Evolutionary conservation across 2,888 invertebrate genomes (phyloP), one percentile per base, ranked within the genome.

Genomic region (Lacanobia wlatinum): DNA sequence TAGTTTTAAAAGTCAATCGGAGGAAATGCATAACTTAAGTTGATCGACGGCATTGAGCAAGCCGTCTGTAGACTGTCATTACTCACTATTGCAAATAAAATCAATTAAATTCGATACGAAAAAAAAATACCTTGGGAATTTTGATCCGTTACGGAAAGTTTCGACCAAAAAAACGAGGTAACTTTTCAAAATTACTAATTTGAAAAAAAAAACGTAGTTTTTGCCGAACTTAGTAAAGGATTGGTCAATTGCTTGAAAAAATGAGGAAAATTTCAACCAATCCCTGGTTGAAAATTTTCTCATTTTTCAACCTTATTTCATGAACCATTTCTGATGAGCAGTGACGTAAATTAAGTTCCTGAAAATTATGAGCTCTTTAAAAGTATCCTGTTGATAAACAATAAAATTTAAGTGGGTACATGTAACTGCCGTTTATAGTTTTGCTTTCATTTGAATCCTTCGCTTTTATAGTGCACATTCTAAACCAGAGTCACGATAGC

Each of bases 1-100:
- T 82, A 64, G 64, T 73, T 80, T 73, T 70, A 80, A 82, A 80
- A 80, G 83, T 80, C 79, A 80, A 63, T 67, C 69, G 79, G 52
- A 72, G 82, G 79, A 80, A 80, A 80, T 78, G 69, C 69, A 67
- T 78, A 82, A 73, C 10, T 68, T 66, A 82, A 61, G 28, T 53
- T 73, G 69, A 64, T 66, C 62, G 34, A 58, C 50, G 83, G 66
- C 79, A 80, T 82, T 80, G 80, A 78, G 70, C 60, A 23, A 63
- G 38, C 12, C 12, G 53, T 43, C 59, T 58, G 56, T 60, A 50
- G 56, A 56, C 66, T 78, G 72, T 63, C 62, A 70, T 58, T 76
- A 71, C 61, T 58, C 40, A 58, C 52, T 68, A 68, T 80, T 80
- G 78, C 75, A 65, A 63, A 56, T 56, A 67, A 61, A 34, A 34